A percentile compares a stretch with the other conserved stretches of the same genome.
These are phyloP conservation scores for Limnephilus rhombicus DNA, from an alignment of 2,888 invertebrate genomes.

Conservation along the genomic window DNA sequence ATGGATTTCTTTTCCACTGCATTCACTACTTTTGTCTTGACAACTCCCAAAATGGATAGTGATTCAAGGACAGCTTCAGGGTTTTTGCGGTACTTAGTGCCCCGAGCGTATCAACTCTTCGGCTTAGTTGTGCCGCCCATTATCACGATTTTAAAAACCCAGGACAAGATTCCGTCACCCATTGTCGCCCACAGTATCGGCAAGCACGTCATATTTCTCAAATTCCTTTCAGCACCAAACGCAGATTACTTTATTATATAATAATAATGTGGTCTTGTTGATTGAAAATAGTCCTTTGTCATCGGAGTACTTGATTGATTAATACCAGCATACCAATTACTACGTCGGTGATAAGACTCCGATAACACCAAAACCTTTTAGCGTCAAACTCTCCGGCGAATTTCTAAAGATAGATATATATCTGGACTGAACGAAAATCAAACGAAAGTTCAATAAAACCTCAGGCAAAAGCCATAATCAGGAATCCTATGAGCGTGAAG, in stretches of 20 bases:
- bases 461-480: background rate
- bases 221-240: background rate
- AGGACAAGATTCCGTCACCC: background rate
- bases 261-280: slow-evolving; percentile 9
- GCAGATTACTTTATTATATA: background rate
- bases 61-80: background rate
- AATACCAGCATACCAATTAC: slow-evolving; percentile 24
- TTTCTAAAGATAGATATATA: background rate
- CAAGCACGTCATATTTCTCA: background rate
- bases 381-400: background rate
- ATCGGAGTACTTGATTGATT: slow-evolving; percentile 4
- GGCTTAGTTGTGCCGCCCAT: background rate
- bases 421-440: background rate
- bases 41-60: background rate
- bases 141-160: background rate
- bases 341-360: background rate
- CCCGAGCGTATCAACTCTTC: no score
- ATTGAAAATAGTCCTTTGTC: slow-evolving; percentile 13
- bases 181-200: background rate
- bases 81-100: background rate
- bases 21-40: background rate
- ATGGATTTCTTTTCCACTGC: background rate
- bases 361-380: slow-evolving; percentile 25
- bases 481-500: background rate
- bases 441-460: slow-evolving; percentile 1